phyloP scores from a whole-genome alignment of 35 echinoderm and acorn worm species.

The Hemicentrotus pulcherrimus region DNA sequence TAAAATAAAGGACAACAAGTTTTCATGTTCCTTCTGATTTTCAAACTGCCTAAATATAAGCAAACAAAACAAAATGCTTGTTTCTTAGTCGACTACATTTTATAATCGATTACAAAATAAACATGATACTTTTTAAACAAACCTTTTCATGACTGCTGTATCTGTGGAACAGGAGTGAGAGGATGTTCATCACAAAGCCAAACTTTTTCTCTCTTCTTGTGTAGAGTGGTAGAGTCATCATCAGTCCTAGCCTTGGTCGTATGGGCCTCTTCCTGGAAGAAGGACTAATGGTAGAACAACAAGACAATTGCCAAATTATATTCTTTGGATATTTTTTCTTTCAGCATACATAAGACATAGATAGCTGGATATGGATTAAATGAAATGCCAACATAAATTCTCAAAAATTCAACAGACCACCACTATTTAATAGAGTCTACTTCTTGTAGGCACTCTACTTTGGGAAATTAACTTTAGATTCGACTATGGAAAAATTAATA shows the following conservation, averaged over 20 bases:
- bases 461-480: too few relatives aligned
- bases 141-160: slow-evolving; percentile 34
- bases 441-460: too few relatives aligned
- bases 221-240: slow-evolving; percentile 24
- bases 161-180: not conserved
- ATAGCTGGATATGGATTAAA: too few relatives aligned
- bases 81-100: not conserved
- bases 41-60: too few relatives aligned
- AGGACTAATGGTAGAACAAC: not conserved
- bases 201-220: slow-evolving; percentile 29
- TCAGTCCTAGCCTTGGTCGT: not conserved
- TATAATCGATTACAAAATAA: not conserved
- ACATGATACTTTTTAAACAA: not conserved
- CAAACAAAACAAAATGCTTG: not conserved
- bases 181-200: not conserved
- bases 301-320: not conserved
- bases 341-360: too few relatives aligned
- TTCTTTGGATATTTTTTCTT: too few relatives aligned
- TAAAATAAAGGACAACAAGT: too few relatives aligned
- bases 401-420: too few relatives aligned
- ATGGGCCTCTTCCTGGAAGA: not conserved
- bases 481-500: too few relatives aligned
- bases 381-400: too few relatives aligned
- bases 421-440: too few relatives aligned
- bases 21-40: too few relatives aligned